Base-by-base conservation (phyloP, 2,888 invertebrate species). In the Ormyrus labotus region DNA sequence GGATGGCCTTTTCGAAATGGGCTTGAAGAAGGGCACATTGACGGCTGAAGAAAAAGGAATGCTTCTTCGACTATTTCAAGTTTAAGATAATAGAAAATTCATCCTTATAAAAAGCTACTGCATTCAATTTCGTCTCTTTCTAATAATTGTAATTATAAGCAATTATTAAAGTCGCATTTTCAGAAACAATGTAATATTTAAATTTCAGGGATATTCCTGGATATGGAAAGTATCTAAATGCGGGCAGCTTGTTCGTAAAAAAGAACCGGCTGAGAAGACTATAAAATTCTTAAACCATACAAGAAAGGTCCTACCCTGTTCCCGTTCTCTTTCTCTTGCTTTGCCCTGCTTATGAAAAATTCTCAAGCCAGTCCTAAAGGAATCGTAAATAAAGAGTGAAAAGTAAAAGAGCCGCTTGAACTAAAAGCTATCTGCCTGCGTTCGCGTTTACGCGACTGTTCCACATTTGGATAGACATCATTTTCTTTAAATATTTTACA, bases 321-420 rank as follows among this genome's bases (percentile, higher is more conserved):
- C 55, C 1, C 51, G 45, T 51, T 1, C 11, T 50, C 6, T 34
- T 57, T 64, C 9, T 61, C 34, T 68, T 47, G 34, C 3, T 73
- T 74, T 10, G 34, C 45, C 48, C 34, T 45, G 75, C 68, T 78
- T 76, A 81, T 81, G 75, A 79, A 81, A 81, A 81, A 81, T 76
- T 61, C 74, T 65, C 65, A 11, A 71, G 64, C 6, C 50, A 68
- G 65, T 51, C 69, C 76, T 68, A 76, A 79, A 76, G 69, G 79
- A 81, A 79, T 76, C 81, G 76, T 76, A 79, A 81, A 81, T 81
- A 81, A 81, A 72, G 72, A 72, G 79, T 48, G 63, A 13, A 50
- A 58, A 68, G 72, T 72, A 68, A 72, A 68, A 71, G 71, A 68
- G 67, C 60, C 55, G 64, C 67, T 76, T 51, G 34, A 68, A 71